Percentiles rank a stretch among this genome's conserved stretches.
Evolutionary conservation across 2,888 invertebrate species (phyloP).

Genomic region (Azorinus chamasolen): DNA sequence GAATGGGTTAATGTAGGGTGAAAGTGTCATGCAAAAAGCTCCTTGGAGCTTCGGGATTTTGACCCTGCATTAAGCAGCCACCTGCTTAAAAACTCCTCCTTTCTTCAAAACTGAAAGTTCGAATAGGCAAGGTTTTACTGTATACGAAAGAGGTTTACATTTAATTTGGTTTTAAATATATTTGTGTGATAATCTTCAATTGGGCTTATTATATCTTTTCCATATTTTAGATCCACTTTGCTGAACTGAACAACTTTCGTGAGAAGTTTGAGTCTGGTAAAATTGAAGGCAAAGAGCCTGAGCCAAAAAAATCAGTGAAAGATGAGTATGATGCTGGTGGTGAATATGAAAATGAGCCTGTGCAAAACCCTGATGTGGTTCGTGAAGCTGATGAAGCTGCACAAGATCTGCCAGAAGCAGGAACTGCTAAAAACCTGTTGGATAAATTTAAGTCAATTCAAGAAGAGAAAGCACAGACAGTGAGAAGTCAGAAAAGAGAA

Average conservation of each 20-base stretch:
- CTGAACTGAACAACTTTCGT: slow-evolving; percentile 70
- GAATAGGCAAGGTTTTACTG: not conserved
- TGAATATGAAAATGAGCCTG: slow-evolving; percentile 80
- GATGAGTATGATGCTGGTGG: slow-evolving; percentile 72
- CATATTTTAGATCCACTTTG: slow-evolving; percentile 66
- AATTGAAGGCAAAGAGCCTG: slow-evolving; percentile 20
- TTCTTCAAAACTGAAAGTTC: not conserved
- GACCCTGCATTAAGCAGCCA: no score
- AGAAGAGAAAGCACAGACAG: slow-evolving; percentile 49
- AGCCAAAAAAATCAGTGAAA: slow-evolving; percentile 54
- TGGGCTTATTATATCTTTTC: no score
- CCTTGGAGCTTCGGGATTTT: no score
- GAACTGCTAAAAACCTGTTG: slow-evolving; percentile 68
- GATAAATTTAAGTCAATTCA: slow-evolving; percentile 65
- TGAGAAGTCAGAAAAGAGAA: slow-evolving; percentile 52
- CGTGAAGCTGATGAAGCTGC: slow-evolving; percentile 58
- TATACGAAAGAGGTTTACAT: no score
- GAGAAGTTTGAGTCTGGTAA: slow-evolving; percentile 70
- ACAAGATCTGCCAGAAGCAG: slow-evolving; percentile 71
- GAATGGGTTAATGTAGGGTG: no score
- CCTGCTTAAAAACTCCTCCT: no score
- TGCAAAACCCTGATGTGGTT: slow-evolving; percentile 67
- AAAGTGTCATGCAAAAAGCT: no score
- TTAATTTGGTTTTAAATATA: no score
- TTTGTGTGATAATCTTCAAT: no score